A percentile compares a stretch with the other conserved stretches of the same genome.
These are phyloP conservation scores for Meleagris gallopavo DNA, from an alignment of 2,113 vertebrate species.

Conservation along the genomic window DNA sequence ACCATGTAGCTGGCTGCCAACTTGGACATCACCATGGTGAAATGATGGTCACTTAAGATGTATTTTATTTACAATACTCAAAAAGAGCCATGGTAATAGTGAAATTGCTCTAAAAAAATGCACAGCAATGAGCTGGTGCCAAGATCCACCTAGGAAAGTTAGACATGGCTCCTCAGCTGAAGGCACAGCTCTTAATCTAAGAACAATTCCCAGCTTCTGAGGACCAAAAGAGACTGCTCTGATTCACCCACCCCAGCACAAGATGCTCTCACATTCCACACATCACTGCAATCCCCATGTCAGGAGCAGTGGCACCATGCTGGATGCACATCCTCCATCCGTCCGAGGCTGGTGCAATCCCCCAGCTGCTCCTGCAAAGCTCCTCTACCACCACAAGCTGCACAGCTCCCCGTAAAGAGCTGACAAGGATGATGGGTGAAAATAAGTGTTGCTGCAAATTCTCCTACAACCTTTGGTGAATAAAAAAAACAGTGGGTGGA, in stretches of 20 bases:
- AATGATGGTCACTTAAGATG: neutral
- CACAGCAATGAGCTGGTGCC: neutral
- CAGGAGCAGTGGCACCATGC: rapidly evolving
- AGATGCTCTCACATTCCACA: neutral
- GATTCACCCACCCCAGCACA: neutral
- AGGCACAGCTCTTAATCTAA: neutral
- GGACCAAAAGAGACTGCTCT: neutral
- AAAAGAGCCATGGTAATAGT: too few species aligned
- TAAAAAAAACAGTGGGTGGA: conserved; percentile 55
- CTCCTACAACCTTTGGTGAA: conserved; percentile 37
- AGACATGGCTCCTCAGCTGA: neutral
- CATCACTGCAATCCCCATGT: rapidly evolving
- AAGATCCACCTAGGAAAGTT: neutral
- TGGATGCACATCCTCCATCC: neutral
- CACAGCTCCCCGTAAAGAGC: conserved; percentile 18
- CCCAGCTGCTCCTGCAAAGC: neutral
- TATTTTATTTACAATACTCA: neutral
- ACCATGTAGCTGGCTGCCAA: neutral
- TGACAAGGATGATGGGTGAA: neutral
- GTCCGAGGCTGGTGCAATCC: neutral
- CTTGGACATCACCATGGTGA: neutral
- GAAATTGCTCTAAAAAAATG: neutral
- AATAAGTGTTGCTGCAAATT: conserved; percentile 53
- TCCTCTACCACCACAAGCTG: conserved; percentile 6
- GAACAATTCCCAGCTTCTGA: neutral